A percentile compares a stretch with the other conserved stretches of the same genome.
phyloP scores from a whole-genome alignment of 2,113 vertebrate genomes.

The Silurus asotus region DNA sequence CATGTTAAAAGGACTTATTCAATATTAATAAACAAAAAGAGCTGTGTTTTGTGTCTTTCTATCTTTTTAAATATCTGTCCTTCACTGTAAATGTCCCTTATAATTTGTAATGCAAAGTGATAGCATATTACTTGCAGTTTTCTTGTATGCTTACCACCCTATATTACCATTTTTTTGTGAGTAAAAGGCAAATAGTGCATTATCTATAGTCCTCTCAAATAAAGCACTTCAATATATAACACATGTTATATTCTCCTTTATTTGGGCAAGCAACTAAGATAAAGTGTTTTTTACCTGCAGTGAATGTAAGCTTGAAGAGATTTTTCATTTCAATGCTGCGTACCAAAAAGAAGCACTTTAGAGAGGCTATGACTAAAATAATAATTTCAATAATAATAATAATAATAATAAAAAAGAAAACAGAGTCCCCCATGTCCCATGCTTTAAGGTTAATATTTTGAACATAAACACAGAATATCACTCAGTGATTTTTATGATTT shows the following conservation, averaged over 20 bases:
- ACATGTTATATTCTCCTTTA: conserved; percentile 5
- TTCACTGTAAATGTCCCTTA: not conserved
- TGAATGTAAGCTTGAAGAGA: conserved; percentile 21
- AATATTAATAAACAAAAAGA: not conserved
- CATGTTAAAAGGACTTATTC: not conserved
- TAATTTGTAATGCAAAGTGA: not conserved
- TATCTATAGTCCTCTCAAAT: not conserved
- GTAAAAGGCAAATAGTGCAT: not conserved
- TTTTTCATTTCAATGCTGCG: not conserved
- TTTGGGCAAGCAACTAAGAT: not conserved
- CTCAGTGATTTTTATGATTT: not conserved
- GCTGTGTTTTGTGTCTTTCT: not conserved
- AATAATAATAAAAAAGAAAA: not conserved
- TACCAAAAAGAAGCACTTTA: conserved; percentile 6
- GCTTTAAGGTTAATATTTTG: not conserved
- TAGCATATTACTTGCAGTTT: not conserved
- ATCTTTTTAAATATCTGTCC: not conserved
- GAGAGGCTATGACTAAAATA: not conserved
- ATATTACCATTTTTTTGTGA: not conserved
- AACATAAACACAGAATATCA: not conserved
- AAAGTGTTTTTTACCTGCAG: conserved; percentile 1
- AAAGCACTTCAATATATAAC: not conserved
- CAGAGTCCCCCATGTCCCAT: not conserved
- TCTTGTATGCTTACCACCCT: not conserved
- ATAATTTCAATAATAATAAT: not conserved